These are phyloP conservation scores for Ameiurus melas DNA, from an alignment of 2,113 vertebrate species.

Conservation along the genomic window DNA sequence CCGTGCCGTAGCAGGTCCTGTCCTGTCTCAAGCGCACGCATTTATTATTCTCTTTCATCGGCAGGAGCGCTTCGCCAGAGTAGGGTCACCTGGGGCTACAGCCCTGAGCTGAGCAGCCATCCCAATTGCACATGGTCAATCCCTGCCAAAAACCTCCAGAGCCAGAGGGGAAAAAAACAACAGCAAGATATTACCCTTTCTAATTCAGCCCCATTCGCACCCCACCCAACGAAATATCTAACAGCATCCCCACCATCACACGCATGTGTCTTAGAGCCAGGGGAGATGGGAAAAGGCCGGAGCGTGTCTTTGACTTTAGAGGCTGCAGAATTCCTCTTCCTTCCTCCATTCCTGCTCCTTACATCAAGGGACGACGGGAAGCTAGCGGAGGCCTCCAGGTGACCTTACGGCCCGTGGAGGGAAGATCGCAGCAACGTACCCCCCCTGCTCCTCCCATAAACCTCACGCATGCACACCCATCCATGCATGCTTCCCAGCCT, in stretches of 20 bases:
- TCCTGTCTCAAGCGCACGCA: constrained; percentile 38
- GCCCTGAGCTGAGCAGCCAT: constrained; percentile 40
- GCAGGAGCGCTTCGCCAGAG: constrained; percentile 38
- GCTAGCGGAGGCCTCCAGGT: constrained; percentile 13
- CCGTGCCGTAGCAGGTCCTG: constrained; percentile 22
- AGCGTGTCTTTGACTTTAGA: constrained; percentile 27
- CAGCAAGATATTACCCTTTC: constrained; percentile 22
- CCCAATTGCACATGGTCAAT: constrained; percentile 36
- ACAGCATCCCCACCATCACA: constrained; percentile 27
- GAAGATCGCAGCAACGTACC: constrained; percentile 30
- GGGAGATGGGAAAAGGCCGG: constrained; percentile 19
- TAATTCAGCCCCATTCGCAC: constrained; percentile 13
- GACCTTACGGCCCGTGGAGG: constrained; percentile 30
- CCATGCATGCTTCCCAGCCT: constrained; percentile 64
- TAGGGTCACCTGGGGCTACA: constrained; percentile 44
- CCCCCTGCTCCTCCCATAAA: constrained; percentile 10
- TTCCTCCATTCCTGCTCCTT: constrained; percentile 20
- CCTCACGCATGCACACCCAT: constrained; percentile 46
- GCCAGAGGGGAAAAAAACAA: neutral
- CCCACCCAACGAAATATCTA: constrained; percentile 17
- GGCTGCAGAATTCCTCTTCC: constrained; percentile 16
- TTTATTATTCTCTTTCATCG: constrained; percentile 58
- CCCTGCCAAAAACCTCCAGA: constrained; percentile 33
- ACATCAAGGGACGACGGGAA: constrained; percentile 27
- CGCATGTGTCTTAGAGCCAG: constrained; percentile 6